phyloP scores from a whole-genome alignment of 2,113 vertebrate genomes.

The Litocranius walleri region DNA sequence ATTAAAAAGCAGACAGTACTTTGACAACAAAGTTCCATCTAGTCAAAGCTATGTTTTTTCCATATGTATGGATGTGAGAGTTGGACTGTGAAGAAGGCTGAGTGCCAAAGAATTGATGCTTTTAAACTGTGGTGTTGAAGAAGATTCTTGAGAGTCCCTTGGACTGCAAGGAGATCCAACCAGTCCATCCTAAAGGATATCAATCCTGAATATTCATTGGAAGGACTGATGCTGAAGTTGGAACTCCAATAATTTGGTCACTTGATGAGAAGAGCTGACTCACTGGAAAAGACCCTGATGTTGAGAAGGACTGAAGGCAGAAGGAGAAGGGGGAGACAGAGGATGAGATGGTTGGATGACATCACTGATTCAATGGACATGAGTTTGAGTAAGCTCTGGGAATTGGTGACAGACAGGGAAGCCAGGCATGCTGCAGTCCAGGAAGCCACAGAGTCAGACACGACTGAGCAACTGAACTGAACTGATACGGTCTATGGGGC shows the following conservation, averaged over 20 bases:
- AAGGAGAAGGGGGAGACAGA: fast-evolving
- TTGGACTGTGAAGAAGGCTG: not conserved
- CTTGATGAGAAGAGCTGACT: not conserved
- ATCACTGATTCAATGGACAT: not conserved
- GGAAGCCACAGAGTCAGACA: not conserved
- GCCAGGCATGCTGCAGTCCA: not conserved
- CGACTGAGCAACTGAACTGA: not conserved
- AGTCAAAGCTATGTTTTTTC: not conserved
- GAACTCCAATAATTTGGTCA: not conserved
- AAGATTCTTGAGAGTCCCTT: not conserved
- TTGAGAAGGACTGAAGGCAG: not conserved
- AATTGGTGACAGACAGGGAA: not conserved
- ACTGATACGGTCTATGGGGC: not conserved
- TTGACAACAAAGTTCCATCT: not conserved
- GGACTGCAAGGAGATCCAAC: not conserved
- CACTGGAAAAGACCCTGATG: not conserved
- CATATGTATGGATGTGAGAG: not conserved
- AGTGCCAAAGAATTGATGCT: not conserved
- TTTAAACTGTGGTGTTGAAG: not conserved
- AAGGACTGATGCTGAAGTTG: not conserved
- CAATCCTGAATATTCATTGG: not conserved
- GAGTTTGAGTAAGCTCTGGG: fast-evolving
- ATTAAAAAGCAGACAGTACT: not conserved
- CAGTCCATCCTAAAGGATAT: not conserved
- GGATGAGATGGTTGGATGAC: not conserved